Base-by-base conservation (phyloP, 2,797 vertebrate species). In the Champsocephalus esox region DNA sequence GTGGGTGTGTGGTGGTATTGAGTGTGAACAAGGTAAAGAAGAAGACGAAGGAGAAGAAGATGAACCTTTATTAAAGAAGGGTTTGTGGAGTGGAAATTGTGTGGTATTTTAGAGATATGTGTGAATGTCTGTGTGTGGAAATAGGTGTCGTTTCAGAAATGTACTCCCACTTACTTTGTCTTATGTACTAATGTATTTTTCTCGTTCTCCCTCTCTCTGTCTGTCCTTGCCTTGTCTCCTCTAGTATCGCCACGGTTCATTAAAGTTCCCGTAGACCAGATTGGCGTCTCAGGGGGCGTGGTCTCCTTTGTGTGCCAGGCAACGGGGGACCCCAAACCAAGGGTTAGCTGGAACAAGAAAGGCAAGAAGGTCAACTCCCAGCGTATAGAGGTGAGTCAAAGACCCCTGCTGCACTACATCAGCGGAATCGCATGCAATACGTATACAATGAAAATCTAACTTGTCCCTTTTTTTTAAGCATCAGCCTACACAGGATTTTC, bases 261-360 rank as follows among this genome's bases (percentile, higher is more conserved):
- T 71, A 98, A 96, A 81, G 95, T 96, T 51, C 98, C 98, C 1
- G 94, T 96, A 49, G 97, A 99, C 94, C 96, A 99, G 95, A 99
- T 97, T 0, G 98, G 98, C 0, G 97, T 99, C 80, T 98, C 97
- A 0, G 98, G 98, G 77, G 98, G 98, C 0, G 98, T 98, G 87
- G 97, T 97, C 34, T 99, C 98, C 80, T 99, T 99, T 0, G 97
- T 99, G 32, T 99, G 98, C 92, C 98, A 99, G 85, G 98, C 98
- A 0, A 95, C 95, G 0, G 98, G 98, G 0, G 96, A 98, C 82
- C 98, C 98, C 8, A 98, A 98, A 89, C 98, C 98, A 0, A 95
- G 94, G 65, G 97, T 99, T 67, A 97, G 96, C 79, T 99, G 98
- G 98, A 99, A 97, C 93, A 99, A 99, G 92, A 98, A 98, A 79